Conservation (phyloP, 2,797 vertebrate genomes). For the Stomatorhinus walkeri region DNA sequence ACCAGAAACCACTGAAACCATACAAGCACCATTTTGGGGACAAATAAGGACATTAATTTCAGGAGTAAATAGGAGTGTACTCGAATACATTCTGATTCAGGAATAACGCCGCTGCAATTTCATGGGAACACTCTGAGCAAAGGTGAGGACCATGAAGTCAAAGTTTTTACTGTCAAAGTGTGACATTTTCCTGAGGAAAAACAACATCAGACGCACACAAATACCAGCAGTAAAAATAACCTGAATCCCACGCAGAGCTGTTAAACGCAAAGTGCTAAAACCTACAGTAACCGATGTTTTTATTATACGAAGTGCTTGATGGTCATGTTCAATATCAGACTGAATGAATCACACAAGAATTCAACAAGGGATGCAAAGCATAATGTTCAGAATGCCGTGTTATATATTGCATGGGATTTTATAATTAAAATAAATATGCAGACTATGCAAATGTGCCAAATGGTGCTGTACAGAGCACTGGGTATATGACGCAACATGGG, state of each 20-base stretch:
- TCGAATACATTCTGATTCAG: neutral
- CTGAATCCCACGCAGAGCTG: neutral
- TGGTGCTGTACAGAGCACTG: neutral
- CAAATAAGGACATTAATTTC: neutral
- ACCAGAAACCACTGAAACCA: neutral
- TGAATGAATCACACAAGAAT: neutral
- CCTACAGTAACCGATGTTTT: neutral
- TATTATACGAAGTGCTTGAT: neutral
- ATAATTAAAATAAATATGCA: slow-evolving; percentile 2
- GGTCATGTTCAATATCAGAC: neutral
- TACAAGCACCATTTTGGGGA: neutral
- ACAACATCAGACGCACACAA: neutral
- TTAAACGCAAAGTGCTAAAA: neutral
- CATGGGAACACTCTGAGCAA: neutral
- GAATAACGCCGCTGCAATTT: neutral
- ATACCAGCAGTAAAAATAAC: neutral
- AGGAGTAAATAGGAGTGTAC: neutral
- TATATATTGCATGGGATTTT: neutral
- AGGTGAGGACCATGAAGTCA: neutral
- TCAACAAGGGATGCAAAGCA: neutral
- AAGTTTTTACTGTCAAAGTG: neutral
- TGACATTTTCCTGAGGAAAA: neutral
- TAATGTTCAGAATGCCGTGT: neutral
- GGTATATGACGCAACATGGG: neutral
- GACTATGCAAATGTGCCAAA: neutral